Conservation (phyloP, 1,140 invertebrate genomes). For the Triops longicaudatus region DNA sequence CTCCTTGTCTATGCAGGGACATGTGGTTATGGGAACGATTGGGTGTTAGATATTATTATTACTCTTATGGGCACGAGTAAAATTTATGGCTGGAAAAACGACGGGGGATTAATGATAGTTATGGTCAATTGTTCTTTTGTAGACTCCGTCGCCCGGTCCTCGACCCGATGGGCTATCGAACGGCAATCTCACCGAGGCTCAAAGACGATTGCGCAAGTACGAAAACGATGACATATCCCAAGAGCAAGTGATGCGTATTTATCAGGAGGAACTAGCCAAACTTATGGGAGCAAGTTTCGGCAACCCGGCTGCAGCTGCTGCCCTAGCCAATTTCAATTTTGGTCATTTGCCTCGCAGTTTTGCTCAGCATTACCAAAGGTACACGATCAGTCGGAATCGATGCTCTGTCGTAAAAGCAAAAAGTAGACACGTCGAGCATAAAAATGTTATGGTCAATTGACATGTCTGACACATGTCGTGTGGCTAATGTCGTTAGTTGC, state of each 20-base stretch:
- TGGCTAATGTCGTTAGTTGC: no score
- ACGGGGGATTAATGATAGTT: background rate
- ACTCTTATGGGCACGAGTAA: background rate
- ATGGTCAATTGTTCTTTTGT: slow-evolving; percentile 25
- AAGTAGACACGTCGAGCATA: background rate
- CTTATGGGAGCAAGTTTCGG: slow-evolving; percentile 71
- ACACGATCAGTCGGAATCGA: slow-evolving; percentile 4
- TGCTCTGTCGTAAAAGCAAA: background rate
- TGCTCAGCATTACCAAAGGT: slow-evolving; percentile 33
- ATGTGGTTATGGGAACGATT: background rate
- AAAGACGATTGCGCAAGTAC: slow-evolving; percentile 64
- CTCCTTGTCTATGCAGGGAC: background rate
- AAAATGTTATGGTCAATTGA: background rate
- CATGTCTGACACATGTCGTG: no score
- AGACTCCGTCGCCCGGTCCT: slow-evolving; percentile 40
- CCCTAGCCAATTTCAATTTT: slow-evolving; percentile 32
- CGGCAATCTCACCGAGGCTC: slow-evolving; percentile 17
- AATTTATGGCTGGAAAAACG: background rate
- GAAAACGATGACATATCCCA: slow-evolving; percentile 92
- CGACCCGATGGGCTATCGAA: slow-evolving; percentile 42
- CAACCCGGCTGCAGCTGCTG: slow-evolving; percentile 49
- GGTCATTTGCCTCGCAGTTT: slow-evolving; percentile 30
- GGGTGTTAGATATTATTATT: background rate
- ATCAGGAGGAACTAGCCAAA: slow-evolving; percentile 90
- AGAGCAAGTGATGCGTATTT: slow-evolving; percentile 93